These are phyloP conservation scores for Gryllus bimaculatus DNA, from an alignment of 1,140 invertebrate genomes.

Conservation along the genomic window DNA sequence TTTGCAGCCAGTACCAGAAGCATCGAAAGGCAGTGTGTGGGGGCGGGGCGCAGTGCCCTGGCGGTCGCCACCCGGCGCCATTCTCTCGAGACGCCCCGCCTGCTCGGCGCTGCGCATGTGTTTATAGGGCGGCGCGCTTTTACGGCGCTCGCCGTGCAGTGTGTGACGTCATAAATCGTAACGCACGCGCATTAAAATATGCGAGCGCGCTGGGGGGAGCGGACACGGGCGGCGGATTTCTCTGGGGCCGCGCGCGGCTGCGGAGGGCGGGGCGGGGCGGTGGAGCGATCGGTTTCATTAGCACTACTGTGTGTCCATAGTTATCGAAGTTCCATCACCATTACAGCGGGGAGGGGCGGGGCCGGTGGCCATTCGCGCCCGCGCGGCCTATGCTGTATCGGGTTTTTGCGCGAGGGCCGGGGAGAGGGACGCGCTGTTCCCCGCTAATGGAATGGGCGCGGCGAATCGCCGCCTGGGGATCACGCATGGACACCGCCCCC, in stretches of 20 bases:
- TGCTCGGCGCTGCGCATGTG: background rate
- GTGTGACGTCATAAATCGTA: background rate
- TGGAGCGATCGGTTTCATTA: background rate
- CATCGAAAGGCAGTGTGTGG: too few relatives aligned
- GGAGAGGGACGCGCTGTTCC: background rate
- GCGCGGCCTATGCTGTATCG: background rate
- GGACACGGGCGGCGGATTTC: background rate
- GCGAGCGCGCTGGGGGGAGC: background rate
- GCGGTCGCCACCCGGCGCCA: too few relatives aligned
- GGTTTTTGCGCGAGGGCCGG: background rate
- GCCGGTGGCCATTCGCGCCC: background rate
- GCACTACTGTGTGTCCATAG: background rate
- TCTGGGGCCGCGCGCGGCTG: background rate
- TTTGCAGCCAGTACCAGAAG: too few relatives aligned
- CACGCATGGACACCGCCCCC: background rate
- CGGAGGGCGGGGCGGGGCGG: too few relatives aligned
- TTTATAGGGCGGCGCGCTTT: background rate
- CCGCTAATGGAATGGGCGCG: background rate
- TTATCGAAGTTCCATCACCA: slow-evolving; percentile 4
- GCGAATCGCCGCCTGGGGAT: background rate
- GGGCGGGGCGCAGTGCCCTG: too few relatives aligned
- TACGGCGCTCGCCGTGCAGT: background rate
- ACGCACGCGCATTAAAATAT: background rate
- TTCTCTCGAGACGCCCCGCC: too few relatives aligned
- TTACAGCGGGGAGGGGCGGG: background rate